Percentiles rank a stretch among this genome's conserved stretches.
Conservation (phyloP, 2,797 vertebrate species). For the Neoniphon sammara region DNA sequence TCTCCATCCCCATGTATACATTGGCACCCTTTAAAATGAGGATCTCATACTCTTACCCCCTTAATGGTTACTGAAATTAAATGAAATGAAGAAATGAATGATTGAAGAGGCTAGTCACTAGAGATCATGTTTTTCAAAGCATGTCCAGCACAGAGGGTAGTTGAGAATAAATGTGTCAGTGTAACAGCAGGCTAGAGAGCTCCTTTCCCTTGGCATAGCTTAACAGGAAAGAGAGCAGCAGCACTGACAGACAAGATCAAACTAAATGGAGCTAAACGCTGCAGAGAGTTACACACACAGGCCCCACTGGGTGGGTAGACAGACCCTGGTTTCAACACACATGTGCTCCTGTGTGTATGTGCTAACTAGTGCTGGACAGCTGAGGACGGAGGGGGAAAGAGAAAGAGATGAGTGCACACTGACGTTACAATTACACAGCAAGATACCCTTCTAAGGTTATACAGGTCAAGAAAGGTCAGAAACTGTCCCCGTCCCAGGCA, state of each 20-base stretch:
- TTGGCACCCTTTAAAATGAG: neutral
- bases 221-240: slow-evolving; percentile 22
- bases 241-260: slow-evolving; percentile 37
- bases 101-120: neutral
- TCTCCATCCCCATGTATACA: too few species aligned
- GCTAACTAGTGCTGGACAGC: neutral
- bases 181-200: slow-evolving; percentile 27
- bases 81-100: neutral
- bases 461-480: slow-evolving; percentile 7
- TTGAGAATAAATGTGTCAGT: slow-evolving; percentile 45
- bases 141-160: slow-evolving; percentile 22
- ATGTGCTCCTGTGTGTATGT: slow-evolving; percentile 19
- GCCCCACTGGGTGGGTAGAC: slow-evolving; percentile 10
- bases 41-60: neutral
- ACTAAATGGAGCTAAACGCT: slow-evolving; percentile 40
- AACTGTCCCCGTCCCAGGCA: slow-evolving; percentile 4
- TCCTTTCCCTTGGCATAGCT: slow-evolving; percentile 14
- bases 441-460: neutral
- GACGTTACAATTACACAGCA: neutral
- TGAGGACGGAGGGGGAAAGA: neutral
- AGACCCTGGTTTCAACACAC: slow-evolving; percentile 19
- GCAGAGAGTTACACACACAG: slow-evolving; percentile 23
- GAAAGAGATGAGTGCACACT: neutral
- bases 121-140: neutral
- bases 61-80: neutral